A percentile compares a stretch with the other conserved stretches of the same genome.
Conservation (phyloP, 2,797 vertebrate species). For the Centroberyx gerrardi region DNA sequence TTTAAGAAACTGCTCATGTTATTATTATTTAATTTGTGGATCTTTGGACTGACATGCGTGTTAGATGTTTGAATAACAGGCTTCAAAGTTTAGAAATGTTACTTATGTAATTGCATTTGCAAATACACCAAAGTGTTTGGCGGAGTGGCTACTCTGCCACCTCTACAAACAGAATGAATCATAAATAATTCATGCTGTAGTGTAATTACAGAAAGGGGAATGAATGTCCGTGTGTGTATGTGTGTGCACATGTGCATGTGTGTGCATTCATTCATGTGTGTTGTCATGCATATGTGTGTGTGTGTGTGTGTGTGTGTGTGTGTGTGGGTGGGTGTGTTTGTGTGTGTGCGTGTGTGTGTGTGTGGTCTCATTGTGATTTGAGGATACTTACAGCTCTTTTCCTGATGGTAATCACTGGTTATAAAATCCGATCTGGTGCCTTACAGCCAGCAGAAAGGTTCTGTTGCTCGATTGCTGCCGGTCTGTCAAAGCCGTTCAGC, state of each 20-base stretch:
- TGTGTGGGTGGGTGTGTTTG: not conserved
- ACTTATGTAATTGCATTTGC: too few species aligned
- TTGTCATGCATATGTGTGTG: not conserved
- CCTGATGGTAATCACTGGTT: conserved; percentile 7
- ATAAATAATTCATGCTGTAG: too few species aligned
- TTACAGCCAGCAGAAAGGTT: not conserved
- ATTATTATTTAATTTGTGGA: not conserved
- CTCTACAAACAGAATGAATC: too few species aligned
- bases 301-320: not conserved
- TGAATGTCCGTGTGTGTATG: too few species aligned
- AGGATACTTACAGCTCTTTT: not conserved
- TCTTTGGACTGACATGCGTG: too few species aligned
- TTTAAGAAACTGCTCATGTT: not conserved
- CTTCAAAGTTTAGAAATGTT: too few species aligned
- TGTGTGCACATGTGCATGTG: too few species aligned
- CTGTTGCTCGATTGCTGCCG: conserved; percentile 23
- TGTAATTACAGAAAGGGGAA: too few species aligned
- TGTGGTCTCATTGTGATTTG: conserved; percentile 5
- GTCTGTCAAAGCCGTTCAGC: conserved; percentile 30
- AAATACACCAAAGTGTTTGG: too few species aligned
- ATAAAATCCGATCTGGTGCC: not conserved
- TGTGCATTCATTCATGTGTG: not conserved
- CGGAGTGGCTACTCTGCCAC: too few species aligned
- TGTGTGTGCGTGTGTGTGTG: not conserved
- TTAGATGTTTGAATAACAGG: too few species aligned